A percentile compares a stretch with the other conserved stretches of the same genome.
phyloP scores from a whole-genome alignment of 2,113 vertebrate genomes.

The Parus major region DNA sequence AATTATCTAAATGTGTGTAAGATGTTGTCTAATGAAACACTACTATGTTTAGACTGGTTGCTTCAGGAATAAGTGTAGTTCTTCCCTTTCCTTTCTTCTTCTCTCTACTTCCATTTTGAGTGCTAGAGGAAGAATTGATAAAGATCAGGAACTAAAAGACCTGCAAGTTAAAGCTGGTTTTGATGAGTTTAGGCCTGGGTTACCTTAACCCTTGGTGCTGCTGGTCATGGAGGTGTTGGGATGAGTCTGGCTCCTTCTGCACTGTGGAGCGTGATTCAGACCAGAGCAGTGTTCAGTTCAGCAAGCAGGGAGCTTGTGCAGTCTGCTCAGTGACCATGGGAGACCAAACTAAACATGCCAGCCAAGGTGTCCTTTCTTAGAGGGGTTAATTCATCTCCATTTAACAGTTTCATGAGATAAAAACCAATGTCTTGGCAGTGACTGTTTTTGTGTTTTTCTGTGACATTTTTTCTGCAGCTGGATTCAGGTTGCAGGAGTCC shows the following conservation, averaged over 20 bases:
- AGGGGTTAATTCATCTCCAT: neutral
- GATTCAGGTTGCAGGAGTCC: neutral
- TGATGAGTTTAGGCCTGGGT: neutral
- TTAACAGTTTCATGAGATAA: neutral
- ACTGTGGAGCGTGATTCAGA: accelerated
- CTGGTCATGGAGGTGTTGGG: neutral
- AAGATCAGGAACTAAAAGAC: neutral
- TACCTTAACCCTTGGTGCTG: neutral
- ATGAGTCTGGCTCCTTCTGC: neutral
- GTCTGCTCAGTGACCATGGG: neutral
- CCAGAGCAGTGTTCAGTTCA: neutral
- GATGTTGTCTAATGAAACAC: neutral
- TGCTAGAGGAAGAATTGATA: neutral
- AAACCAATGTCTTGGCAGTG: neutral
- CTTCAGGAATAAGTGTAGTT: neutral
- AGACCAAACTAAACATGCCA: neutral
- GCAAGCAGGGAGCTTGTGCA: neutral
- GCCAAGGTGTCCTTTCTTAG: neutral
- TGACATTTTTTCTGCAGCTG: neutral
- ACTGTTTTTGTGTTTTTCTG: neutral
- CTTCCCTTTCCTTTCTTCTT: neutral
- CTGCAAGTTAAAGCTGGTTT: neutral
- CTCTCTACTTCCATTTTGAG: neutral
- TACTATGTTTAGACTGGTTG: neutral
- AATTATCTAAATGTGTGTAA: neutral